A percentile compares a stretch with the other conserved stretches of the same genome.
phyloP scores from a whole-genome alignment of 2,113 vertebrate genomes.

The Nyctibius bracteatus region DNA sequence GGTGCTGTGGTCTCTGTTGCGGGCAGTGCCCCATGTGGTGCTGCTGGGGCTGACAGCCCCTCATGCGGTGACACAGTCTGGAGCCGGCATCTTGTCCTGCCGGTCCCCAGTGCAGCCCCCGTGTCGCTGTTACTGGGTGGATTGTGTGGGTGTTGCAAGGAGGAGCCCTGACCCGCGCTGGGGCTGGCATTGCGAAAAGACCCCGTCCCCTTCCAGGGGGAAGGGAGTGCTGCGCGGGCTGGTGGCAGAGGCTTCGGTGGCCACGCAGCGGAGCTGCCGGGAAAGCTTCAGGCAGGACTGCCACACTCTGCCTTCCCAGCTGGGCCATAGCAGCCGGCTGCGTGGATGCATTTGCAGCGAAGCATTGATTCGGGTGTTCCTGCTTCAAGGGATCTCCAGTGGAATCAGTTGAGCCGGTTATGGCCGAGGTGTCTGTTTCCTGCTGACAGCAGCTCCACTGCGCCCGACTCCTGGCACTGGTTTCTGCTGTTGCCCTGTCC shows the following conservation, averaged over 20 bases:
- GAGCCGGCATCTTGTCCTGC: neutral
- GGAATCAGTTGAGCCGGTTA: neutral
- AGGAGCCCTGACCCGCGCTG: neutral
- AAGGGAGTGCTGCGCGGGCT: accelerated
- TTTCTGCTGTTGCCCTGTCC: neutral
- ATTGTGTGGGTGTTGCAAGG: accelerated
- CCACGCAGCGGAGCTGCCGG: accelerated
- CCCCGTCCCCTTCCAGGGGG: accelerated
- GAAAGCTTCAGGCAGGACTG: neutral
- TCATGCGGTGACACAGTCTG: accelerated
- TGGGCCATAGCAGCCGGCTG: neutral
- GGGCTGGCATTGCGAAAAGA: accelerated
- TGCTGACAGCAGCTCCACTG: neutral
- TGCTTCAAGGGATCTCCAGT: neutral
- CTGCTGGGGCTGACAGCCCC: neutral
- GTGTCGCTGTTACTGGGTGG: neutral
- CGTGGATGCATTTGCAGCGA: accelerated
- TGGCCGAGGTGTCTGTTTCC: accelerated
- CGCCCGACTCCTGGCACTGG: accelerated
- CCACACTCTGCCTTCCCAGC: neutral
- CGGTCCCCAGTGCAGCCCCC: neutral
- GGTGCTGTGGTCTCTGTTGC: neutral
- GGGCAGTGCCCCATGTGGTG: neutral
- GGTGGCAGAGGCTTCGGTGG: neutral
- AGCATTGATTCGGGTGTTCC: neutral